Evolutionary conservation across 1,140 invertebrate species (phyloP).

Genomic region (Pachypeltis micranthus): DNA sequence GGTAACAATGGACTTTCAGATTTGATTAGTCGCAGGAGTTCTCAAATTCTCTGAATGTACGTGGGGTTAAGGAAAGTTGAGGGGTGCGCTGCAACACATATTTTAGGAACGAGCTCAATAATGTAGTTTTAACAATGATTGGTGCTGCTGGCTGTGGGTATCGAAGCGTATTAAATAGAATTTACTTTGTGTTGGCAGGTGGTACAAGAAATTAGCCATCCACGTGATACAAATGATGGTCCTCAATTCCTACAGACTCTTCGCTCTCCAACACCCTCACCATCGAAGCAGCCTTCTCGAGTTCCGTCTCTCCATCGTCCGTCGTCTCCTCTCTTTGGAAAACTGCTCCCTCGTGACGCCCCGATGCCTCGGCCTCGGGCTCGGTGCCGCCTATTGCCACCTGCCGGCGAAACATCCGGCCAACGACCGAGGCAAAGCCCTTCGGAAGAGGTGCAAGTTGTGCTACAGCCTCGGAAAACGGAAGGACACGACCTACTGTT

Average conservation of each 20-base stretch:
- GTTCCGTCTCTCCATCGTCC: slow-evolving; percentile 10
- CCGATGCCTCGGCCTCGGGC: not conserved
- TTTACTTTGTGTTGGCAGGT: no score
- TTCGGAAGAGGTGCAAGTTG: slow-evolving; percentile 9
- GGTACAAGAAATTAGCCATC: slow-evolving; percentile 12
- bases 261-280: slow-evolving; percentile 1
- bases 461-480: slow-evolving; percentile 11
- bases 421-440: slow-evolving; percentile 7
- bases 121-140: no score
- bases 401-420: slow-evolving; percentile 2
- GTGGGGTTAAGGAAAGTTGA: no score
- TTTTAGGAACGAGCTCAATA: no score
- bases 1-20: no score
- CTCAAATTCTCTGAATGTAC: no score
- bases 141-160: no score
- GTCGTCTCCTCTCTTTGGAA: not conserved
- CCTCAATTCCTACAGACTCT: slow-evolving; percentile 4
- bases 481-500: slow-evolving; percentile 13
- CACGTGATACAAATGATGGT: slow-evolving; percentile 12
- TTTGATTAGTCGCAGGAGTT: no score
- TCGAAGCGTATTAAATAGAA: no score
- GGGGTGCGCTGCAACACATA: no score
- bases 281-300: slow-evolving; percentile 1
- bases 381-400: not conserved
- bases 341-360: not conserved